Percentiles rank a stretch among this genome's conserved stretches.
Evolutionary conservation across 2,888 invertebrate species (phyloP).

Genomic region (Monoplex corrugatus): DNA sequence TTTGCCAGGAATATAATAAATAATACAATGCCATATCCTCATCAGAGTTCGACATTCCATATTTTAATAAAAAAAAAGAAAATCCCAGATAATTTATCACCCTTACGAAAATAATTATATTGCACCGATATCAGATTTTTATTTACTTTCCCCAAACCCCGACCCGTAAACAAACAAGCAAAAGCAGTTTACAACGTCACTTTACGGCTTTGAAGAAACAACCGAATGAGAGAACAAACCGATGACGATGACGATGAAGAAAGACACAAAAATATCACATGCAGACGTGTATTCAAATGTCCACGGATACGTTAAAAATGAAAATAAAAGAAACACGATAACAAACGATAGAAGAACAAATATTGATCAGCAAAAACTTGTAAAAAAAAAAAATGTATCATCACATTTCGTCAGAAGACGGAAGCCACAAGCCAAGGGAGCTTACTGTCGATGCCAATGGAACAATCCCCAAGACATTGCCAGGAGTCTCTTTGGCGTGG

Average conservation of each 20-base stretch:
- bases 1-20: slow-evolving; percentile 46
- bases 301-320: not conserved
- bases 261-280: not conserved
- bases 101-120: not conserved
- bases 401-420: not conserved
- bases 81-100: not conserved
- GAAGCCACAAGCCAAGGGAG: slow-evolving; percentile 15
- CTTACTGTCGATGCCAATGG: not conserved
- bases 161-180: not conserved
- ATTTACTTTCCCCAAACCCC: not conserved
- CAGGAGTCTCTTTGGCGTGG: not conserved
- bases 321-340: not conserved
- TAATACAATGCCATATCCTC: not conserved
- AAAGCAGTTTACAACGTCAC: not conserved
- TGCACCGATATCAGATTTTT: not conserved
- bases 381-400: not conserved
- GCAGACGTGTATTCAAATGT: not conserved
- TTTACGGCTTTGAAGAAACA: not conserved
- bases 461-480: not conserved
- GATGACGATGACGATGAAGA: not conserved
- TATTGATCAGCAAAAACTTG: too few relatives aligned
- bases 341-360: too few relatives aligned
- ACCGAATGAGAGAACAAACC: not conserved
- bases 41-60: not conserved
- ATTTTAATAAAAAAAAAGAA: not conserved